Conservation (phyloP, 2,797 vertebrate genomes). For the Poecilia wingei region DNA sequence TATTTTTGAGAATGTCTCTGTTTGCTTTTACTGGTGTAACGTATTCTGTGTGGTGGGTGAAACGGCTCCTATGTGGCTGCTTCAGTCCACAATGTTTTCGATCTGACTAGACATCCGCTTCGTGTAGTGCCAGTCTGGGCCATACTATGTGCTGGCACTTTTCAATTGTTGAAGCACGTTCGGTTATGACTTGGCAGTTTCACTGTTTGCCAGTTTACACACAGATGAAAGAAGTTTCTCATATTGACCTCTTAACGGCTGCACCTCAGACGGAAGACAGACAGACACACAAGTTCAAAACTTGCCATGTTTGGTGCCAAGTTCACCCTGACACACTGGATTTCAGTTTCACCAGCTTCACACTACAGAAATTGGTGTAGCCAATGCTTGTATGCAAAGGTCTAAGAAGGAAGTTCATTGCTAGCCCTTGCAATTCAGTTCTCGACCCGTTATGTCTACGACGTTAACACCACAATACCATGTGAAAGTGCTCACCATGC, state of each 20-base stretch:
- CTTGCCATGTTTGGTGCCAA: neutral
- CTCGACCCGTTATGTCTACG: neutral
- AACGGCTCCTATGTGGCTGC: constrained; percentile 32
- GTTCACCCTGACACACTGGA: neutral
- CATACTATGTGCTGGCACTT: constrained; percentile 4
- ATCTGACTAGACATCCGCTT: constrained; percentile 36
- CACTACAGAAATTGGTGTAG: neutral
- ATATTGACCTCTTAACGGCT: constrained; percentile 18
- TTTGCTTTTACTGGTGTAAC: constrained; percentile 61
- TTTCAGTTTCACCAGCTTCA: constrained; percentile 1
- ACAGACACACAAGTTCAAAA: constrained; percentile 6
- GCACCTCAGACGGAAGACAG: constrained; percentile 25
- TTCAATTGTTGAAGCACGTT: constrained; percentile 29
- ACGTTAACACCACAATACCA: neutral
- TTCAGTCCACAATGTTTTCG: constrained; percentile 46
- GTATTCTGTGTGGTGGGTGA: constrained; percentile 56
- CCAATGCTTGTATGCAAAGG: neutral
- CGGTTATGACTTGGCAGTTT: constrained; percentile 62
- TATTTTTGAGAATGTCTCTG: constrained; percentile 13
- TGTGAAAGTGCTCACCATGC: neutral
- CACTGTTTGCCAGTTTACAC: constrained; percentile 24
- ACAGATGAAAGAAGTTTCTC: constrained; percentile 25
- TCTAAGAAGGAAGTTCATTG: neutral
- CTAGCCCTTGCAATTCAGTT: neutral
- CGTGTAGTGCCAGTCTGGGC: constrained; percentile 2